Base-by-base conservation (phyloP, 2,888 invertebrate species). In the Scaptomyza polygonia region DNA sequence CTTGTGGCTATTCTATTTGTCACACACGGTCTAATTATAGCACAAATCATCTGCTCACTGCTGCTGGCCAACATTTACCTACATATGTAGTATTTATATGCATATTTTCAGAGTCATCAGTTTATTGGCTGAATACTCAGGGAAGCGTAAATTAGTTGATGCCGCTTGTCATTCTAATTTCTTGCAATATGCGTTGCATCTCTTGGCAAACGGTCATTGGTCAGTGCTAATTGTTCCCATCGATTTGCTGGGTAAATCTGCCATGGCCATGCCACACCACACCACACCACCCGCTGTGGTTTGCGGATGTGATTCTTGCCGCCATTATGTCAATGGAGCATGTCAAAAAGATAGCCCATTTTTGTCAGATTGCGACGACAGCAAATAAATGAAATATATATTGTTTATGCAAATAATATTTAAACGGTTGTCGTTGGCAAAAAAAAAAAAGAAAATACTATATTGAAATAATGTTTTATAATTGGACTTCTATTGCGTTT, bases 131-230 rank as follows among this genome's bases (percentile, higher is more conserved):
- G 47, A 69, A 67, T 72, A 61, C 51, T 39, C 42, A 30, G 55
- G 44, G 29, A 39, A 12, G 36, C 59, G 67, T 61, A 64, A 76
- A 65, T 67, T 49, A 18, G 64, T 42, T 32, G 18, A 51, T 36
- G 53, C 40, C 36, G 39, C 49, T 43, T 68, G 59, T 66, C 48
- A 57, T 14, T 45, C 57, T 65, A 72, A 75, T 67, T 70, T 82
- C 67, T 45, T 49, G 70, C 69, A 76, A 79, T 76, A 66, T 85
- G 88, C 82, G 86, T 62, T 82, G 72, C 80, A 77, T 18, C 40
- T 39, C 3, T 47, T 42, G 39, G 34, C 29, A 52, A 52, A 30
- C n/a, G 45, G 11, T 12, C 43, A 53, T 16, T 62, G 53, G 64
- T 61, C 55, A 32, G 40, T 36, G 72, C 64, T 58, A 65, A 59